Evolutionary conservation across 2,888 invertebrate genomes (phyloP).

Genomic region (Tuberolachnus salignus): DNA sequence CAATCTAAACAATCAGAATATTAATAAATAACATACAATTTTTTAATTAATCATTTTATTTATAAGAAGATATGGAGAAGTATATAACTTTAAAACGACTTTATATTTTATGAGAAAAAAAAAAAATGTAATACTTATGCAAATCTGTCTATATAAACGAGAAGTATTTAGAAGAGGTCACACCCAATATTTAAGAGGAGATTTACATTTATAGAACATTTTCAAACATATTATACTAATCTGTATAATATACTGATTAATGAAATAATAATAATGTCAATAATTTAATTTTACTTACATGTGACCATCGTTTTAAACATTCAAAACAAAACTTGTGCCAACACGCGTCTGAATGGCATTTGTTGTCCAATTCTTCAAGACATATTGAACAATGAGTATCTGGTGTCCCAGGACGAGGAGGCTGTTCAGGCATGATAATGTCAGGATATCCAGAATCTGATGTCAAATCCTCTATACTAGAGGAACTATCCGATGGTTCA

Average conservation of each 20-base stretch:
- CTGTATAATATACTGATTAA: too few relatives aligned
- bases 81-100: too few relatives aligned
- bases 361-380: conserved; percentile 82
- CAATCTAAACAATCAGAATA: conserved; percentile 18
- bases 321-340: conserved; percentile 93
- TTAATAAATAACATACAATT: neutral
- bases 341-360: conserved; percentile 90
- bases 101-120: too few relatives aligned
- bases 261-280: neutral
- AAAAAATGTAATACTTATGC: too few relatives aligned
- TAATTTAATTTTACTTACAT: conserved; percentile 65
- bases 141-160: too few relatives aligned
- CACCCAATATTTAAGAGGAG: too few relatives aligned
- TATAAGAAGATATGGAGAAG: too few relatives aligned
- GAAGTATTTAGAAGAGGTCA: too few relatives aligned
- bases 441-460: conserved; percentile 8
- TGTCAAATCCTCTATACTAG: conserved; percentile 1
- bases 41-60: neutral
- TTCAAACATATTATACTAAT: too few relatives aligned
- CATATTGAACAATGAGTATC: conserved; percentile 93
- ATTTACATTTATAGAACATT: too few relatives aligned
- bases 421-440: neutral
- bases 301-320: conserved; percentile 92
- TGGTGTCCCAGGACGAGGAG: conserved; percentile 69
- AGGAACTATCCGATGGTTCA: conserved; percentile 1